phyloP scores from a whole-genome alignment of 2,113 vertebrate species.

The western clawed frog (Xenopus tropicalis) region UCB_Xtro_10.0 CM004445.2:80217501-80218000 shows the following conservation, averaged over 20 bases:
- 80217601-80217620: constrained; percentile 36
- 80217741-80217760: constrained; percentile 10
- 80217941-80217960: constrained; percentile 27
- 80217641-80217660: constrained; percentile 51
- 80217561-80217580: constrained; percentile 44
- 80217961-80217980: neutral
- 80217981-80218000: neutral
- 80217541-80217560: constrained; percentile 51
- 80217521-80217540: constrained; percentile 53
- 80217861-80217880: constrained; percentile 12
- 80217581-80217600: constrained; percentile 31
- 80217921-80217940: constrained; percentile 26
- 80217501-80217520: constrained; percentile 62
- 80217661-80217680: constrained; percentile 52
- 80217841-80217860: constrained; percentile 19
- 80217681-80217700: constrained; percentile 26
- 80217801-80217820: constrained; percentile 3
- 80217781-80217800: constrained; percentile 17
- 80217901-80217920: neutral
- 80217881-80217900: constrained; percentile 33
- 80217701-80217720: constrained; percentile 21
- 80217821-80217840: neutral
- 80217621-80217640: constrained; percentile 46
- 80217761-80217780: constrained; percentile 19
- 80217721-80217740: constrained; percentile 13